Conservation (phyloP, 2,113 vertebrate genomes). For the Cynoglossus semilaevis region DNA sequence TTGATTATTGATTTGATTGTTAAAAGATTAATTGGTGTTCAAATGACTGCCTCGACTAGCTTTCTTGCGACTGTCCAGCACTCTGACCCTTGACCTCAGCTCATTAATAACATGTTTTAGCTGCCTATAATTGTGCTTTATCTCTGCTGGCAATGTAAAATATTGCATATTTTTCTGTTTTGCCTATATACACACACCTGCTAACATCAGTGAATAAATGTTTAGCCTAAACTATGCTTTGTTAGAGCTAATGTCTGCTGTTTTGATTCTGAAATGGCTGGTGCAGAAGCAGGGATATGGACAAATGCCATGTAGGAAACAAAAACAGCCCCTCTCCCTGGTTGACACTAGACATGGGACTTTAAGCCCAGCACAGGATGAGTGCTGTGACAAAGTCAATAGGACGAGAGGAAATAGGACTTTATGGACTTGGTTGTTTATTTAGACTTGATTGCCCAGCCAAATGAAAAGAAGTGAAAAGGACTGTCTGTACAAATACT, state of each 20-base stretch:
- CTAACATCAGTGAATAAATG: conserved; percentile 53
- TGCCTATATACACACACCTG: neutral
- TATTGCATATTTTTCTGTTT: no score
- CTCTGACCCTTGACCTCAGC: no score
- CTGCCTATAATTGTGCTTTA: no score
- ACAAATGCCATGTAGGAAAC: conserved; percentile 58
- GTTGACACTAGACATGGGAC: conserved; percentile 61
- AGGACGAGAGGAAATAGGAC: conserved; percentile 62
- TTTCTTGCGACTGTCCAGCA: no score
- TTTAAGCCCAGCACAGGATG: conserved; percentile 63
- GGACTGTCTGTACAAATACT: conserved; percentile 30
- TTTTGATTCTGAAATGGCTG: conserved; percentile 63
- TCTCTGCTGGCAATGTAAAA: no score
- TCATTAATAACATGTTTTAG: no score
- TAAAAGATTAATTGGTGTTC: no score
- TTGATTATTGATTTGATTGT: no score
- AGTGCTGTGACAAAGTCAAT: conserved; percentile 72
- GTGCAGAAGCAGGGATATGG: conserved; percentile 56
- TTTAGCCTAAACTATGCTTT: conserved; percentile 46
- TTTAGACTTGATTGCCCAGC: conserved; percentile 73
- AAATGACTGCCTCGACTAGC: no score
- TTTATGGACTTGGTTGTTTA: conserved; percentile 75
- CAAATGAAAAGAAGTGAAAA: conserved; percentile 45
- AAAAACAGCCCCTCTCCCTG: conserved; percentile 54
- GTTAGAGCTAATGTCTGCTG: conserved; percentile 46